Evolutionary conservation across 2,797 vertebrate genomes (phyloP), one percentile per base, ranked within the genome.

Genomic region (Gallinago solitaria): DNA sequence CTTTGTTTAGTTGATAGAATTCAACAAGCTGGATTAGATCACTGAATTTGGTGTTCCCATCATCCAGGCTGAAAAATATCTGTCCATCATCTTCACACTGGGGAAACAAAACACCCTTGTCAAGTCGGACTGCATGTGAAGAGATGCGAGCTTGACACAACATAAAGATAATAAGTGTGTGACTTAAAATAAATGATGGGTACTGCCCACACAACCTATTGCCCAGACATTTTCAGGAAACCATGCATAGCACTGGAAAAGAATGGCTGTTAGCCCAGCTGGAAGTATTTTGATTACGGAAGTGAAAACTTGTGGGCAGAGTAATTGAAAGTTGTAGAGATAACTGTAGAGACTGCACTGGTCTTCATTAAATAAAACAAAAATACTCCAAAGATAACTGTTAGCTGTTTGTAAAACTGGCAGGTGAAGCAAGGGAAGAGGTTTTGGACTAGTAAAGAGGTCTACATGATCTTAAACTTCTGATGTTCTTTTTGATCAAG

Each of bases 1-100:
- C 99, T 98, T 98, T 98, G 98, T 99, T 99, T 95, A 99, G 99
- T 98, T 99, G 99, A 98, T 99, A 99, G 96, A 99, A 99, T 97
- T 99, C 99, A 96, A 99, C 99, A 97, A 99, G 98, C 96, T 99
- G 99, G 96, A 99, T 99, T 97, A 99, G 98, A 97, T 99, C 99
- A 20, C 98, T 99, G 98, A 99, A 99, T 98, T 99, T 99, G 98
- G 99, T 99, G 98, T 99, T 98, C 60, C 99, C 98, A 21, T 99
- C 99, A 73, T 99, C 99, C 47, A 99, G 99, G 97, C 98, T 99
- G 98, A 99, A 99, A 98, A 99, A 99, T 74, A 98, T 98, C 98
- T 99, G 99, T 88, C 99, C 99, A 8, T 99, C 99, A 73, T 99
- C 99, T 98, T 99, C 99, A 63, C 98, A 99, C 99, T 99, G 92